A percentile compares a stretch with the other conserved stretches of the same genome.
phyloP scores from a whole-genome alignment of 1,140 invertebrate genomes.

The Trypoxylus dichotomus region DNA sequence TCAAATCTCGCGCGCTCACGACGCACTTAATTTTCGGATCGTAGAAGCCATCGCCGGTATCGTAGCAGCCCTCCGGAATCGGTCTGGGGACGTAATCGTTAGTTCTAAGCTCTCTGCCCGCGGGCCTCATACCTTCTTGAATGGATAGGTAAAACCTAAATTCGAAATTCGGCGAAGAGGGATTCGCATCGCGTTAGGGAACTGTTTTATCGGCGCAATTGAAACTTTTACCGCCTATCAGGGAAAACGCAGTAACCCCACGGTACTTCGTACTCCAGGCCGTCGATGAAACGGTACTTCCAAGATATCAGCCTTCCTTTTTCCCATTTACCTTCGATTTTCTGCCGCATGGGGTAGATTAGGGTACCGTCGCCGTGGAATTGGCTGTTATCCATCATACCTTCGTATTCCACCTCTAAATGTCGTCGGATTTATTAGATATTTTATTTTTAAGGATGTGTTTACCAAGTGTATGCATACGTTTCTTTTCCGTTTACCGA shows the following conservation, averaged over 20 bases:
- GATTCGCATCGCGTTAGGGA: too few relatives aligned
- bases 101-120: conserved; percentile 47
- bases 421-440: neutral
- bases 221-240: conserved; percentile 44
- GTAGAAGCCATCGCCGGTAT: conserved; percentile 53
- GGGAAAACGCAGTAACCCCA: conserved; percentile 52
- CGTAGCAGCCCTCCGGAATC: conserved; percentile 53
- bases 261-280: conserved; percentile 44
- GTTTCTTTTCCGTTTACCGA: too few relatives aligned
- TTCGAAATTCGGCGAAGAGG: neutral
- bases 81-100: conserved; percentile 42
- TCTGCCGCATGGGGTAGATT: conserved; percentile 50
- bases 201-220: too few relatives aligned
- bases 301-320: conserved; percentile 46
- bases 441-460: too few relatives aligned
- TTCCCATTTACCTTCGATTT: conserved; percentile 49
- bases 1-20: conserved; percentile 33
- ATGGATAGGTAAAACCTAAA: conserved; percentile 13
- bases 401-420: conserved; percentile 48
- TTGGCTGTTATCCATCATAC: conserved; percentile 50
- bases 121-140: conserved; percentile 48
- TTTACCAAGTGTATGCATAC: too few relatives aligned
- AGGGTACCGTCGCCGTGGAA: conserved; percentile 54
- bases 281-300: conserved; percentile 50
- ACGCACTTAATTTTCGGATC: conserved; percentile 47